Base-by-base conservation (phyloP, 2,888 invertebrate genomes). In the Ditula angustiorana region DNA sequence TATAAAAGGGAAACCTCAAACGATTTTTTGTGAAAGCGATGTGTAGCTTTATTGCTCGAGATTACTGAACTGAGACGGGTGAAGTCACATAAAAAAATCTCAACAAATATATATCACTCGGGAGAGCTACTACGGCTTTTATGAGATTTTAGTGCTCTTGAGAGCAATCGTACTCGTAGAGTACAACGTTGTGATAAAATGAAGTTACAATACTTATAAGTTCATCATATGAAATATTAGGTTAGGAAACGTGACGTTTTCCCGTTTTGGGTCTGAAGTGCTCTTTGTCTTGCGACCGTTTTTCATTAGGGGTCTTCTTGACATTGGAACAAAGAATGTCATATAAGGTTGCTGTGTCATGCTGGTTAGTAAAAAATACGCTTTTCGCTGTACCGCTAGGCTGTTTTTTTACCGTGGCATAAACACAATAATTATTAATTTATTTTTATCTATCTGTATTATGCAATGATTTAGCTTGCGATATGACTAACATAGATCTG, bases 51-150 rank as follows among this genome's bases (percentile, higher is more conserved):
- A 76, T 73, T 73, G 71, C 71, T 66, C 44, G 66, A 74, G 71
- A 78, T 76, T 77, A 75, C 70, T 72, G 73, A 71, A 72, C 70
- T 72, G 69, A 68, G 67, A 76, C 70, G 75, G 70, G 59, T 63
- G 61, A 68, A 69, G 70, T 70, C 72, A 74, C 76, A 75, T 79
- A 80, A 80, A 80, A 49, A 78, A 69, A 72, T 68, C 70, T 66
- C 70, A 70, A 78, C 75, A 81, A 80, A 77, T 79, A 79, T 78
- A 72, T 69, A 69, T 73, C 82, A 73, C 76, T 67, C 68, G 78
- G 56, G 79, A 66, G 71, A 47, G 65, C 61, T 61, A 64, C 69
- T 69, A 77, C 75, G 74, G 74, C 74, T 74, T 81, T 75, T 75
- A 74, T 71, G 72, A 73, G 74, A 80, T 75, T 23, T 44, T 33